Percentiles rank a stretch among this genome's conserved stretches.
Conservation (phyloP, 2,888 invertebrate species). For the Drosophila setosimentum region DNA sequence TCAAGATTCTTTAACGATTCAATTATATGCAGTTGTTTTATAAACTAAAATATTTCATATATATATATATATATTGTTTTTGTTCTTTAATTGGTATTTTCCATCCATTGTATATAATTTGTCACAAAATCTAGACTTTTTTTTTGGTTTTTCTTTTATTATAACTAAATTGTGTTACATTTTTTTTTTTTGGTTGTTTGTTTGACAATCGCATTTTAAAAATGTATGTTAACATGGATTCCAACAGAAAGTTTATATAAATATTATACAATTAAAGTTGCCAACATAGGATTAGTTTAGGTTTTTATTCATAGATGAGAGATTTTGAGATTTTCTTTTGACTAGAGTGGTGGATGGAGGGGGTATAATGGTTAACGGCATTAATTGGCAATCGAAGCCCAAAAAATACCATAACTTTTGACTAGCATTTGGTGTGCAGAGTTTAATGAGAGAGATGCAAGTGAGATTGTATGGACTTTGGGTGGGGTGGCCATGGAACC, state of each 20-base stretch:
- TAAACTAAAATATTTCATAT: not conserved
- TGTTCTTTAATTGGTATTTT: constrained; percentile 64
- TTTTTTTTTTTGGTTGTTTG: constrained; percentile 42
- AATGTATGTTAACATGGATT: constrained; percentile 70
- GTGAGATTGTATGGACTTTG: constrained; percentile 9
- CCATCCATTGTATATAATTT: constrained; percentile 66
- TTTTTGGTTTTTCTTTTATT: constrained; percentile 37
- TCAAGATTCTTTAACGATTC: not conserved
- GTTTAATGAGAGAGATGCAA: constrained; percentile 26
- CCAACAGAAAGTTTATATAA: constrained; percentile 62
- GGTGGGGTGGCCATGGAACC: not conserved
- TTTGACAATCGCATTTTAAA: constrained; percentile 57
- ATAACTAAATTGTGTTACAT: constrained; percentile 62
- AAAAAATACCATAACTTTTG: constrained; percentile 34
- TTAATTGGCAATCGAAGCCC: constrained; percentile 37
- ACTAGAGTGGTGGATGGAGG: constrained; percentile 17
- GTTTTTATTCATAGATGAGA: constrained; percentile 46
- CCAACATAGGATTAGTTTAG: constrained; percentile 52
- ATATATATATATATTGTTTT: constrained; percentile 13
- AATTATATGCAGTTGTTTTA: not conserved
- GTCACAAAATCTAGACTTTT: constrained; percentile 61
- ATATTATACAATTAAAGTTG: constrained; percentile 69
- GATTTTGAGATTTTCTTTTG: constrained; percentile 37
- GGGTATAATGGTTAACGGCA: constrained; percentile 5
- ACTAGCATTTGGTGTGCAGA: constrained; percentile 54